Conservation (phyloP, 2,113 vertebrate species). For the Sminthopsis crassicaudata region DNA sequence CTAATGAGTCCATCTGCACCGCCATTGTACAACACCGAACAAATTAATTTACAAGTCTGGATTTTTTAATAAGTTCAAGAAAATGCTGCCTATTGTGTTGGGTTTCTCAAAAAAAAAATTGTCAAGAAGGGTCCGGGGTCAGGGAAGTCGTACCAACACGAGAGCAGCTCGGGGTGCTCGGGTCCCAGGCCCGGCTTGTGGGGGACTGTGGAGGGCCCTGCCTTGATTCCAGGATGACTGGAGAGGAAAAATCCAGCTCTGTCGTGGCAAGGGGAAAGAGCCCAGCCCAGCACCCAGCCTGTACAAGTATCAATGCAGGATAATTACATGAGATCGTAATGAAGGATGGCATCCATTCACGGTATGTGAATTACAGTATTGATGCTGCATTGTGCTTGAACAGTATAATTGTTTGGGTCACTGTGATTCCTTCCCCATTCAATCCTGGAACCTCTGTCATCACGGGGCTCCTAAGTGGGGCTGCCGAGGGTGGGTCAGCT, state of each 20-base stretch:
- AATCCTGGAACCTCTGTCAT: not conserved
- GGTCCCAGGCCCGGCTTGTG: accelerated
- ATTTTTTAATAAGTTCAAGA: conserved; percentile 90
- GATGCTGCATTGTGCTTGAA: accelerated
- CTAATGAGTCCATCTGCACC: conserved; percentile 99
- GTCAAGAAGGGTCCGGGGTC: conserved; percentile 66
- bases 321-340: accelerated
- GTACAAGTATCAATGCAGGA: accelerated
- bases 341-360: not conserved
- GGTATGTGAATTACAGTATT: accelerated
- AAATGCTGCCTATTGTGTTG: conserved; percentile 85
- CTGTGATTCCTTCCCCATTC: not conserved
- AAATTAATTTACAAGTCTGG: conserved; percentile 99
- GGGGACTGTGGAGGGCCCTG: accelerated
- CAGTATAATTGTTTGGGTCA: not conserved
- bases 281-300: accelerated
- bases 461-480: not conserved
- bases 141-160: conserved; percentile 76
- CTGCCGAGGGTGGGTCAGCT: too few species aligned
- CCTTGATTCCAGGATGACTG: not conserved
- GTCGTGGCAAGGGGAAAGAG: not conserved
- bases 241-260: conserved; percentile 14
- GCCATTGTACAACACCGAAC: conserved; percentile 98
- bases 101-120: conserved; percentile 74
- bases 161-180: conserved; percentile 3